These are phyloP conservation scores for Nixonia krombeini DNA, from an alignment of 1,140 invertebrate genomes.

Conservation along the genomic window DNA sequence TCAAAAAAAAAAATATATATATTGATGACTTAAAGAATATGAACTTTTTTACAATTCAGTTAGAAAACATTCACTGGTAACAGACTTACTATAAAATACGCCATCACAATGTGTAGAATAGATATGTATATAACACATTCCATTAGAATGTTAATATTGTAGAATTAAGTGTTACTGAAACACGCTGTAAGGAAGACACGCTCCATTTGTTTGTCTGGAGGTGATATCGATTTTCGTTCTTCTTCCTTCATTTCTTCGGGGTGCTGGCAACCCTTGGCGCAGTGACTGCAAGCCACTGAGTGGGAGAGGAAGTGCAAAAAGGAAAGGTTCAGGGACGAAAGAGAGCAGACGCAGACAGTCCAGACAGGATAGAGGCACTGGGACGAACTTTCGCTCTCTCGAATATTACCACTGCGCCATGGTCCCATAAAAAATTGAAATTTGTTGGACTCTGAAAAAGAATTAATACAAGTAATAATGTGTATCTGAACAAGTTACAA, in stretches of 20 bases:
- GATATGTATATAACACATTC: no score
- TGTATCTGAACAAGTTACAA: no score
- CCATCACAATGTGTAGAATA: no score
- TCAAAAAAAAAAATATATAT: no score
- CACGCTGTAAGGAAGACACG: not conserved
- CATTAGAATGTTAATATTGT: no score
- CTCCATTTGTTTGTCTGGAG: conserved; percentile 31
- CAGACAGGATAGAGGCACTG: conserved; percentile 70
- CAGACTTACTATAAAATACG: no score
- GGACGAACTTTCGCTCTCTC: conserved; percentile 72
- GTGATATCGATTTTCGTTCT: conserved; percentile 38
- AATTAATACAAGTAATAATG: no score
- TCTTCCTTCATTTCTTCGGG: conserved; percentile 10
- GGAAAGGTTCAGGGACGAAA: conserved; percentile 11
- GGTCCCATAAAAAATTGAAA: conserved; percentile 3
- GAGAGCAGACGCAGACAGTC: conserved; percentile 25
- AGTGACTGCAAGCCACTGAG: conserved; percentile 17
- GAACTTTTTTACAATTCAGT: no score
- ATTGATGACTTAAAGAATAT: no score
- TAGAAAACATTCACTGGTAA: no score
- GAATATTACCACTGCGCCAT: conserved; percentile 57
- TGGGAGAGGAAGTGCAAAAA: conserved; percentile 11
- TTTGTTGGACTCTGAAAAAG: not conserved
- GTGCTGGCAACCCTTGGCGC: conserved; percentile 29
- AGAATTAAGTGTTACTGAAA: conserved; percentile 5